Percentiles rank a stretch among this genome's conserved stretches.
Evolutionary conservation across 30 jellyfish, hydroid and myxozoan species (phyloP).

Genomic region (Chironex yamaguchii): DNA sequence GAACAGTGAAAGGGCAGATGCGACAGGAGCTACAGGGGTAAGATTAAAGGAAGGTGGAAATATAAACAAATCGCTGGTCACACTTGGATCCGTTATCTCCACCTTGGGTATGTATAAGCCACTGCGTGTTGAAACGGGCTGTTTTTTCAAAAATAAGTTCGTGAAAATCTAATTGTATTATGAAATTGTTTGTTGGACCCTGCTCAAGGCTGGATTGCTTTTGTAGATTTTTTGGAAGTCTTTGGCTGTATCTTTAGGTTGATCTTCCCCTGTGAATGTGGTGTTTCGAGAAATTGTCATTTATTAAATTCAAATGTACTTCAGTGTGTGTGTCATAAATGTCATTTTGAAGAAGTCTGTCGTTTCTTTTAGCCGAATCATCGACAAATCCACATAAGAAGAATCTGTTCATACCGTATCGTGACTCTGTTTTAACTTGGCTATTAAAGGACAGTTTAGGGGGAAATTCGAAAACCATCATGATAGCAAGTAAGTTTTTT

Average conservation of each 20-base stretch:
- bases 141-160: no score
- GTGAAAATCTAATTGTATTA: no score
- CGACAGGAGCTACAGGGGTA: slow-evolving; percentile 98
- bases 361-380: slow-evolving; percentile 73
- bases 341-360: neutral
- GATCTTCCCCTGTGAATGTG: neutral
- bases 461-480: slow-evolving; percentile 93
- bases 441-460: slow-evolving; percentile 91
- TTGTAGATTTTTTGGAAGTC: no score
- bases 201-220: no score
- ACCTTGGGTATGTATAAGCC: slow-evolving; percentile 83
- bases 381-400: slow-evolving; percentile 89
- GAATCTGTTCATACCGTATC: slow-evolving; percentile 89
- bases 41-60: slow-evolving; percentile 95
- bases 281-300: no score
- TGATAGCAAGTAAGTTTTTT: slow-evolving; percentile 87
- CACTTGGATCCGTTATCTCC: slow-evolving; percentile 97
- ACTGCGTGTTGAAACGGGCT: no score
- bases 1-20: slow-evolving; percentile 90
- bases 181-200: no score
- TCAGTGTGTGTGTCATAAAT: no score
- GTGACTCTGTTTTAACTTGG: slow-evolving; percentile 97
- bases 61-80: slow-evolving; percentile 90
- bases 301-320: no score
- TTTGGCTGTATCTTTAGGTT: no score